These are phyloP conservation scores for Castor canadensis DNA, from an alignment of 2,113 vertebrate genomes.

Conservation along the genomic window DNA sequence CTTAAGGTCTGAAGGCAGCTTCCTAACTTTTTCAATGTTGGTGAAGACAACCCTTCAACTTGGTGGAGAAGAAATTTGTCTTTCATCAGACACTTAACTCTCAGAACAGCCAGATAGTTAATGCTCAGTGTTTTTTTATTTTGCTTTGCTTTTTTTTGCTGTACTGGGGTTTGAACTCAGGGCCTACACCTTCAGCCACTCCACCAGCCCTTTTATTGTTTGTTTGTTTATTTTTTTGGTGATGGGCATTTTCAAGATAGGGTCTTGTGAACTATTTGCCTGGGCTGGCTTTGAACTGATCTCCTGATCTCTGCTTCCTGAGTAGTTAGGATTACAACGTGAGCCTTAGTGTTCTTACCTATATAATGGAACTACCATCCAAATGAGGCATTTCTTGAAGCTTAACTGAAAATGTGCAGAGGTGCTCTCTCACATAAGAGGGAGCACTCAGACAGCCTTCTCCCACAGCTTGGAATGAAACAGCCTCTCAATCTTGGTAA, in stretches of 20 bases:
- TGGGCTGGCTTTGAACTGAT: too few species aligned
- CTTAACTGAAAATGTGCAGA: neutral
- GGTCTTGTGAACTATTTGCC: too few species aligned
- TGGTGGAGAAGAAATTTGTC: neutral
- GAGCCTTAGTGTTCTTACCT: neutral
- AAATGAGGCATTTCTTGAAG: neutral
- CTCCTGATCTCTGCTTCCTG: too few species aligned
- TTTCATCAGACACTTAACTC: neutral
- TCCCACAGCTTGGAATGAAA: neutral
- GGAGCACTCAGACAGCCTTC: neutral
- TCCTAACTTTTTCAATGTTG: neutral
- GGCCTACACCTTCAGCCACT: too few species aligned
- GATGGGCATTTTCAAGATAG: too few species aligned
- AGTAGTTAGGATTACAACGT: too few species aligned
- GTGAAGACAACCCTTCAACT: neutral
- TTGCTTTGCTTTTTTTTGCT: too few species aligned
- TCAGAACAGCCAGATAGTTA: neutral
- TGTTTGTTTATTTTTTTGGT: too few species aligned
- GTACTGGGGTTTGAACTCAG: too few species aligned
- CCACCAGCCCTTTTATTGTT: too few species aligned
- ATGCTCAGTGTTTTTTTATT: too few species aligned
- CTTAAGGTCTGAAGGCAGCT: neutral
- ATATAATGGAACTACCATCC: neutral
- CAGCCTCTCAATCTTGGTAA: neutral
- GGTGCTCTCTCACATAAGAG: neutral